Percentiles rank a stretch among this genome's conserved stretches.
Evolutionary conservation across 2,113 vertebrate genomes (phyloP).

Genomic region (Platanista minor): DNA sequence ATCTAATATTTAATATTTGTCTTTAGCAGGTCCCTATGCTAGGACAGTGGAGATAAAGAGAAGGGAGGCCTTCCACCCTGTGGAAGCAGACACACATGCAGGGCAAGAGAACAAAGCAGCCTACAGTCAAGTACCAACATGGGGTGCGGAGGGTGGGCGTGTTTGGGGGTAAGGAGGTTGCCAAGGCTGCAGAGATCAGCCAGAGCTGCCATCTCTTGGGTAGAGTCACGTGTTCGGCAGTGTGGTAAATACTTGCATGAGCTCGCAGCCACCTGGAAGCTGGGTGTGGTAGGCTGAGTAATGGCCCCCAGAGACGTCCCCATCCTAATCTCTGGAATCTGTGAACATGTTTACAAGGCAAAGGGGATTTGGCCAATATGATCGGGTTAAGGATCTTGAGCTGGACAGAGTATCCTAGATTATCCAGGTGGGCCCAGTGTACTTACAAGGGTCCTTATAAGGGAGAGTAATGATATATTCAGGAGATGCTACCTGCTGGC

Average conservation of each 20-base stretch:
- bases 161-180: background rate
- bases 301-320: background rate
- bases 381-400: background rate
- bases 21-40: background rate
- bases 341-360: background rate
- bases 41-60: accelerated
- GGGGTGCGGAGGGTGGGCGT: accelerated
- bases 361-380: background rate
- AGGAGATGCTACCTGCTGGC: background rate
- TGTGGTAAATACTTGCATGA: background rate
- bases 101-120: background rate
- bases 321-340: background rate
- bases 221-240: accelerated
- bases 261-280: background rate
- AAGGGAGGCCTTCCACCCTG: too few relatives aligned
- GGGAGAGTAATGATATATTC: too few relatives aligned
- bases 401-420: background rate
- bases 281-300: too few relatives aligned
- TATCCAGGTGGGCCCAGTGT: background rate
- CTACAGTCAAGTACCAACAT: accelerated
- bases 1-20: background rate
- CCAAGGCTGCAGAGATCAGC: background rate
- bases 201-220: background rate
- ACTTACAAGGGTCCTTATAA: background rate
- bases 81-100: background rate